A percentile compares a stretch with the other conserved stretches of the same genome.
phyloP scores from a whole-genome alignment of 2,797 vertebrate genomes.

The Ispidina lecontei region DNA sequence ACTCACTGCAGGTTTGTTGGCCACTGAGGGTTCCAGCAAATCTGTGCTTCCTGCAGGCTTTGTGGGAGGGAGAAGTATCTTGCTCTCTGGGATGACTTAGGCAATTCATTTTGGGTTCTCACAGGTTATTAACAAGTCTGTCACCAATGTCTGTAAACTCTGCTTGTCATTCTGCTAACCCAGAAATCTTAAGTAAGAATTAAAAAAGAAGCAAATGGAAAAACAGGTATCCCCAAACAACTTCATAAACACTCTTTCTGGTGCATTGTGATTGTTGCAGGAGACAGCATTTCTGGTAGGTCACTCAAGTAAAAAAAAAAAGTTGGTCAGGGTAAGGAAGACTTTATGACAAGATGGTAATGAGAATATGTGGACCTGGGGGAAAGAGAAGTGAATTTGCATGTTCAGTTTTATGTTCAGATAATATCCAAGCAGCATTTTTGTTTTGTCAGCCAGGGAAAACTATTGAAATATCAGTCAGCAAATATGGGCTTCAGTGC shows the following conservation, averaged over 20 bases:
- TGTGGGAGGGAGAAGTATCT: neutral
- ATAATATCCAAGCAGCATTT: neutral
- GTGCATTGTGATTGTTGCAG: neutral
- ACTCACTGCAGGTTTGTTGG: neutral
- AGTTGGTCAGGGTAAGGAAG: neutral
- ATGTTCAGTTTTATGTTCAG: neutral
- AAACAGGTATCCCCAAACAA: neutral
- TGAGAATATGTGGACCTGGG: neutral
- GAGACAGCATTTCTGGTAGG: neutral
- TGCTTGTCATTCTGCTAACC: conserved; percentile 1
- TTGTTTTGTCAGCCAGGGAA: neutral
- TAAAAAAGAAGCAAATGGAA: neutral
- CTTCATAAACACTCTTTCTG: neutral
- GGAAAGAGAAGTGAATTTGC: neutral
- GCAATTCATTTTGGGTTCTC: conserved; percentile 3
- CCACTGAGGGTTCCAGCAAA: neutral
- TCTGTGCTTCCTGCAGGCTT: neutral
- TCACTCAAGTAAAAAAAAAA: neutral
- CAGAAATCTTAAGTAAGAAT: neutral
- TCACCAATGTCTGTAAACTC: neutral
- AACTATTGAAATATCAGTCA: neutral
- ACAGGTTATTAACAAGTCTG: neutral
- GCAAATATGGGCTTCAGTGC: neutral
- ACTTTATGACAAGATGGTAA: neutral
- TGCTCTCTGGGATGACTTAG: neutral